These are phyloP conservation scores for Chelon labrosus DNA, from an alignment of 2,797 vertebrate species.

Conservation along the genomic window DNA sequence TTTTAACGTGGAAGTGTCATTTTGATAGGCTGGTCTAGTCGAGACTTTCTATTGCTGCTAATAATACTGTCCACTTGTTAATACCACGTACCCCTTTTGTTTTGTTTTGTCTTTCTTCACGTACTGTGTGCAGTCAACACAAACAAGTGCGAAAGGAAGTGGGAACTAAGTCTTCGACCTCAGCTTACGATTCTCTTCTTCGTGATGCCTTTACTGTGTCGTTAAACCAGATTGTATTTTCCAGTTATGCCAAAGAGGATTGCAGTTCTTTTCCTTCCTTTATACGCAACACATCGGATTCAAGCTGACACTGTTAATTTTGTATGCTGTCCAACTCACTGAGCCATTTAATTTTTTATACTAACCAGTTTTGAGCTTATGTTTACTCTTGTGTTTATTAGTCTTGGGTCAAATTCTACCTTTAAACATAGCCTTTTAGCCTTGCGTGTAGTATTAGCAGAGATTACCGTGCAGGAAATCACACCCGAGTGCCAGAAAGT, in stretches of 20 bases:
- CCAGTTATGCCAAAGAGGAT: slow-evolving; percentile 72
- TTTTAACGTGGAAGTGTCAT: slow-evolving; percentile 63
- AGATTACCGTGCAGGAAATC: slow-evolving; percentile 4
- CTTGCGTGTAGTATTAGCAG: slow-evolving; percentile 7
- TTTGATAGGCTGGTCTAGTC: slow-evolving; percentile 56
- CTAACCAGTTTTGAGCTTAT: slow-evolving; percentile 37
- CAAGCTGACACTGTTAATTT: slow-evolving; percentile 30
- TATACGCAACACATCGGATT: slow-evolving; percentile 29
- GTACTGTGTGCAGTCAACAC: slow-evolving; percentile 28
- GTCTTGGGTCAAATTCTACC: slow-evolving; percentile 10
- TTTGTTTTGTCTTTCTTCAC: neutral
- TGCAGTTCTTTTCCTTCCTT: slow-evolving; percentile 26
- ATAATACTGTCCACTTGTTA: slow-evolving; percentile 47
- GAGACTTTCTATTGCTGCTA: slow-evolving; percentile 75
- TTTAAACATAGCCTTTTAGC: slow-evolving; percentile 20
- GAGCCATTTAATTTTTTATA: slow-evolving; percentile 59
- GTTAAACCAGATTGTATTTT: slow-evolving; percentile 61
- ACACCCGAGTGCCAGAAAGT: slow-evolving; percentile 43
- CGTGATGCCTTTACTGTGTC: slow-evolving; percentile 66
- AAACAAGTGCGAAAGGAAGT: slow-evolving; percentile 12
- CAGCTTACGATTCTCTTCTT: slow-evolving; percentile 42
- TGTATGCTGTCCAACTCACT: slow-evolving; percentile 49
- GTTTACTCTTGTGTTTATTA: slow-evolving; percentile 13
- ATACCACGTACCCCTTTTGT: slow-evolving; percentile 23
- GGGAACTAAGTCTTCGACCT: slow-evolving; percentile 28